phyloP scores from a whole-genome alignment of 2,888 invertebrate species.

The Automeris io region DNA sequence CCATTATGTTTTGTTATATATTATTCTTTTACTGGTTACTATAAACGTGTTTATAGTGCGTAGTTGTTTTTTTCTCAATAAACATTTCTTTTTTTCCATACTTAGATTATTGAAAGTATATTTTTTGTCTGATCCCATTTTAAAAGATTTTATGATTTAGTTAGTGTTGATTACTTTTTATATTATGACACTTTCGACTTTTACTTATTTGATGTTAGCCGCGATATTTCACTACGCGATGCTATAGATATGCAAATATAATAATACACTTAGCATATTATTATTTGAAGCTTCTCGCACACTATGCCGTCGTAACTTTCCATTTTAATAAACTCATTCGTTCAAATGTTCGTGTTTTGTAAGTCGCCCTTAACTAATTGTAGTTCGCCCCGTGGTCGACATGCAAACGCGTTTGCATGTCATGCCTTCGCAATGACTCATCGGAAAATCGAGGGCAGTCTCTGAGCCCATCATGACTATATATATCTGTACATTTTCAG shows the following conservation, averaged over 20 bases:
- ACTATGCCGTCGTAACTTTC: not conserved
- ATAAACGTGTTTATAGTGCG: no score
- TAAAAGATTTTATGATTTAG: no score
- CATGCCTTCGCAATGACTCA: slow-evolving; percentile 56
- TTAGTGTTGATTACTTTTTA: no score
- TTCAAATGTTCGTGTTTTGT: not conserved
- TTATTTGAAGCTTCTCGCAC: not conserved
- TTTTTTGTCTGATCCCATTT: no score
- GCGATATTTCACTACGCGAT: not conserved
- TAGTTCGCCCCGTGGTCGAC: slow-evolving; percentile 27
- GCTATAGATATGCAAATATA: not conserved
- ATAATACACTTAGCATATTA: not conserved
- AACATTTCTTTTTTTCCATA: no score
- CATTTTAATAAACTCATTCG: not conserved
- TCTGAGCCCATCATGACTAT: slow-evolving; percentile 29
- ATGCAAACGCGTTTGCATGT: slow-evolving; percentile 55
- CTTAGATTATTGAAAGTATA: no score
- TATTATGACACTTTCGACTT: not conserved
- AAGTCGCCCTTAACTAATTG: slow-evolving; percentile 36
- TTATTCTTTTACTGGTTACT: no score
- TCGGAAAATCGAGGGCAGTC: slow-evolving; percentile 44
- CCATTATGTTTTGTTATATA: no score
- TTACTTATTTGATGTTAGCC: not conserved
- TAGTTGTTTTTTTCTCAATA: no score
- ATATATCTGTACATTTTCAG: slow-evolving; percentile 37